These are phyloP conservation scores for Stercorarius parasiticus DNA, from an alignment of 2,113 vertebrate genomes.

Conservation along the genomic window DNA sequence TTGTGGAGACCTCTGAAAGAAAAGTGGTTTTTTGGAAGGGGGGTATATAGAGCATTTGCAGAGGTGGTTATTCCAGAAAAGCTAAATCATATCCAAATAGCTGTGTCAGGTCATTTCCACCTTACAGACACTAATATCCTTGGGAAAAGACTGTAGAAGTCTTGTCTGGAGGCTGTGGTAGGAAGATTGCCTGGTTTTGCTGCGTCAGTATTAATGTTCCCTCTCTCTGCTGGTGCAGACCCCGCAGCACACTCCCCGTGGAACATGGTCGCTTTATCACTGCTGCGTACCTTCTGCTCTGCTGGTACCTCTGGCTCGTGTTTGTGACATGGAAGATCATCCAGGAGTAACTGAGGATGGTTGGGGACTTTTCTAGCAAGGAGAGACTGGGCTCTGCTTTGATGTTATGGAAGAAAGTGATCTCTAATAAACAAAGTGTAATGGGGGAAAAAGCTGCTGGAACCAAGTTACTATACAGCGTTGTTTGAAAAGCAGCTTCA, in stretches of 20 bases:
- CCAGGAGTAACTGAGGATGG: background rate
- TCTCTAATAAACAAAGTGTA: background rate
- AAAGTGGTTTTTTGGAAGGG: conserved; percentile 38
- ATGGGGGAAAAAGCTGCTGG: background rate
- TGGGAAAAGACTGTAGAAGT: background rate
- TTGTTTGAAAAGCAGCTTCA: background rate
- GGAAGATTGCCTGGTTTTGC: background rate
- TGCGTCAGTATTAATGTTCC: background rate
- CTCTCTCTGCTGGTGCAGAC: background rate
- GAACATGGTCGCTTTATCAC: background rate
- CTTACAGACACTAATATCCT: background rate
- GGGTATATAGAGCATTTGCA: background rate
- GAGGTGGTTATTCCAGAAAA: conserved; percentile 33
- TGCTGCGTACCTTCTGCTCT: rapidly evolving
- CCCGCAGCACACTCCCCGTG: background rate
- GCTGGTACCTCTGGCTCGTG: background rate
- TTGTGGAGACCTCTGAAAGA: conserved; percentile 20
- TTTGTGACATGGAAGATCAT: background rate
- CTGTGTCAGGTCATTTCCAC: conserved; percentile 1
- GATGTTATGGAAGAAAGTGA: rapidly evolving
- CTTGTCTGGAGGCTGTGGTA: background rate
- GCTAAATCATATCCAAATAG: conserved; percentile 33
- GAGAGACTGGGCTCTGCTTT: background rate
- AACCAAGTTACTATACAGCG: background rate
- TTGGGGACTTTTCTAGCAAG: background rate